Evolutionary conservation across 2,113 vertebrate genomes (phyloP), one percentile per base, ranked within the genome.

Genomic region (Aegithalos caudatus): DNA sequence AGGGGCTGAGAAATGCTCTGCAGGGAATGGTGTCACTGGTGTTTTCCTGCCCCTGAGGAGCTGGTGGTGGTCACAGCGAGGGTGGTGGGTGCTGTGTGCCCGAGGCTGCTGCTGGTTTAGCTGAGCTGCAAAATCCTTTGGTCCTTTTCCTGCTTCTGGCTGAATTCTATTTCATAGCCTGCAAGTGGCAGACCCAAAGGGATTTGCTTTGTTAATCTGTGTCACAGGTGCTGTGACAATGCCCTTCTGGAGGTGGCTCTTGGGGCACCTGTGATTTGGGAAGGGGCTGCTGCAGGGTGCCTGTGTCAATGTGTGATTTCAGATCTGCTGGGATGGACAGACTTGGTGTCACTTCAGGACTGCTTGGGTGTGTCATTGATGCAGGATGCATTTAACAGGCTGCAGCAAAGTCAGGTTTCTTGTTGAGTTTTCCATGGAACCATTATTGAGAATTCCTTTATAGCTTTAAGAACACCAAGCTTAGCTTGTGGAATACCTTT

Each of bases 371-470:
- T n/a, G 65, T 10, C n/a, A 33, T 42, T 81, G 10, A 1, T 14
- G n/a, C 29, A 60, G 60, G 44, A 42, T 70, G 65, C 58, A 48
- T 35, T 40, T 14, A 57, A 17, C 31, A 40, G 44, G 4, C 35
- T 40, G 2, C 3, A 42, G 28, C 31, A 27, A 42, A n/a, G 37
- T 21, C 66, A 15, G 19, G 25, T 45, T 72, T 79, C 61, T n/a
- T 18, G 8, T 11, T 27, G 48, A 56, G 37, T 2, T 48, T n/a
- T 69, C n/a, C 17, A 1, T 48, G 51, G 16, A 27, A 48, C 2
- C 8, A 0, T 14, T 21, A 24, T 21, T 2, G 3, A 48, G 21
- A 17, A 14, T 20, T 81, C 33, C 15, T n/a, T 31, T 19, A 4
- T 2, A 5, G 61, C 14, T 66, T 6, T 60, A 37, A 40, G n/a